Evolutionary conservation across 2,113 vertebrate species (phyloP).

Genomic region (Lates calcarifer): DNA sequence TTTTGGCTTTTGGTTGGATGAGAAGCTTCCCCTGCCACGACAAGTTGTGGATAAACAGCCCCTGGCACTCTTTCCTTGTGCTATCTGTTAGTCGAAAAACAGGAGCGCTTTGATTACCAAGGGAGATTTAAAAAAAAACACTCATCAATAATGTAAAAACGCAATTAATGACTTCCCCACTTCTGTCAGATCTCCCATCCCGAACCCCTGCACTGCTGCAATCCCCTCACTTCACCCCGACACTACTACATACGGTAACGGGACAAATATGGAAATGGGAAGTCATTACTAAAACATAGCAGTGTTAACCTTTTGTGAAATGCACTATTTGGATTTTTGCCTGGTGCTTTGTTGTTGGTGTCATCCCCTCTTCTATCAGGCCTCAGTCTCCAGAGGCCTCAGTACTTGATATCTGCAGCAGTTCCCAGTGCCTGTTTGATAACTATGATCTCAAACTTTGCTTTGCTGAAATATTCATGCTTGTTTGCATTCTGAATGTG

Average conservation of each 20-base stretch:
- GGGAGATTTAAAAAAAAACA: slow-evolving; percentile 59
- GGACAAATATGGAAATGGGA: slow-evolving; percentile 76
- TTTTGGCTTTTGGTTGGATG: slow-evolving; percentile 30
- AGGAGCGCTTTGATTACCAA: slow-evolving; percentile 76
- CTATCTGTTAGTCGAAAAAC: slow-evolving; percentile 65
- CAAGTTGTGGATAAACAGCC: slow-evolving; percentile 75
- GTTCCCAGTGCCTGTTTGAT: slow-evolving; percentile 6
- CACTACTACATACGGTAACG: slow-evolving; percentile 60
- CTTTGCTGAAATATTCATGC: slow-evolving; percentile 69
- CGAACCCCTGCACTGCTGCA: slow-evolving; percentile 54
- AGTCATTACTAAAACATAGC: slow-evolving; percentile 79
- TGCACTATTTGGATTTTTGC: slow-evolving; percentile 43
- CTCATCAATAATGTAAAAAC: slow-evolving; percentile 85
- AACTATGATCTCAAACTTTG: slow-evolving; percentile 55
- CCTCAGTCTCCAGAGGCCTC: slow-evolving; percentile 46
- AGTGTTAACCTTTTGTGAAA: slow-evolving; percentile 76
- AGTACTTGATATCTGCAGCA: slow-evolving; percentile 3
- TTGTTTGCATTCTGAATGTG: slow-evolving; percentile 53
- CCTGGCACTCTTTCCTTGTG: slow-evolving; percentile 52
- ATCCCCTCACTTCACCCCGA: slow-evolving; percentile 35
- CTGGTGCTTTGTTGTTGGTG: slow-evolving; percentile 69
- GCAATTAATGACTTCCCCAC: slow-evolving; percentile 81
- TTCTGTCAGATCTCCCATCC: slow-evolving; percentile 78
- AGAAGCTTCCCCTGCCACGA: slow-evolving; percentile 52
- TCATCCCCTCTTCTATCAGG: slow-evolving; percentile 28